Evolutionary conservation across 2,797 vertebrate species (phyloP).

Genomic region (Ceryle rudis): DNA sequence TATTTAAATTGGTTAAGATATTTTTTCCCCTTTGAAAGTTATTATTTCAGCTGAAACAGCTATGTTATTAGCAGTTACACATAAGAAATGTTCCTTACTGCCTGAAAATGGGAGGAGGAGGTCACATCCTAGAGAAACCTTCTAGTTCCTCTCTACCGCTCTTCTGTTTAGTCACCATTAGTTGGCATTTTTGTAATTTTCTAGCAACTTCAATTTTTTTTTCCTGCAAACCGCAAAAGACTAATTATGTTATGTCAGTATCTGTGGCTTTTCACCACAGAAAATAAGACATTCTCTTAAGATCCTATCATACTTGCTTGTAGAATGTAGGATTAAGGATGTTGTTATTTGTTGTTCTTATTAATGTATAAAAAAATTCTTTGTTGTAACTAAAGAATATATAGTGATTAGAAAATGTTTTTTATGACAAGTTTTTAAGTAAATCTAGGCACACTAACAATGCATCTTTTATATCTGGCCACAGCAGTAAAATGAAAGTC

Average conservation of each 20-base stretch:
- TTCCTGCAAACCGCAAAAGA: neutral
- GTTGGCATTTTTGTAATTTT: conserved; percentile 3
- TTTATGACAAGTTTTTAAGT: conserved; percentile 32
- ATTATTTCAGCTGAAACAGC: conserved; percentile 10
- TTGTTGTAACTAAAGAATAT: conserved; percentile 7
- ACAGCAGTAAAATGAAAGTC: conserved; percentile 54
- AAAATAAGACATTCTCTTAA: conserved; percentile 1
- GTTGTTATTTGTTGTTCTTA: neutral
- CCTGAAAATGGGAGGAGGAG: neutral
- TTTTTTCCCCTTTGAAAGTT: neutral
- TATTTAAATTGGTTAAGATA: neutral
- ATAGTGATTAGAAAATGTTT: neutral
- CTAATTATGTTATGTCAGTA: neutral
- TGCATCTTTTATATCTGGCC: conserved; percentile 57
- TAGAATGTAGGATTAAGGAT: conserved; percentile 5
- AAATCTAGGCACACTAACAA: conserved; percentile 56
- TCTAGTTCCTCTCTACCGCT: neutral
- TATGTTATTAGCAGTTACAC: neutral
- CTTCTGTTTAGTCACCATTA: neutral
- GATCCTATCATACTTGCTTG: neutral
- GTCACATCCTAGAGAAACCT: neutral
- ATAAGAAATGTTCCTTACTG: neutral
- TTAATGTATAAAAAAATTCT: neutral
- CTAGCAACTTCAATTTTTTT: neutral
- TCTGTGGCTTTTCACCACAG: neutral